phyloP scores from a whole-genome alignment of 2,888 invertebrate species.

The Polia nebulosa region DNA sequence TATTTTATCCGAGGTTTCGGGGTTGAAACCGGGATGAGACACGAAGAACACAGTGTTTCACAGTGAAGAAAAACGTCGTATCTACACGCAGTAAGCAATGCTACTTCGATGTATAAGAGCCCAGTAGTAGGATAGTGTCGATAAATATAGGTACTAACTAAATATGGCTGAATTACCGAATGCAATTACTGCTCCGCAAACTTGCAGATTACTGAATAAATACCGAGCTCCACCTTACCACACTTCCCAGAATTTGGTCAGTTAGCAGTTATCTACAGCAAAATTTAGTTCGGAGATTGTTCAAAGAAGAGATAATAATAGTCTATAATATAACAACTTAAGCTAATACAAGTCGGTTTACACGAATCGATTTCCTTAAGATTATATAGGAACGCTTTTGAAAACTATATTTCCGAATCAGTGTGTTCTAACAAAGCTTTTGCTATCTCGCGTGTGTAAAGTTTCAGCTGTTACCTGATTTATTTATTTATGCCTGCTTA shows the following conservation, averaged over 20 bases:
- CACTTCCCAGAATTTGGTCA: constrained; percentile 42
- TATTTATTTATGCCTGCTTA: constrained; percentile 18
- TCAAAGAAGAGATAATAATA: constrained; percentile 32
- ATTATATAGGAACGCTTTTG: constrained; percentile 12
- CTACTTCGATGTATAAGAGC: not conserved
- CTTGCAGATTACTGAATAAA: constrained; percentile 45
- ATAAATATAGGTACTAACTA: not conserved
- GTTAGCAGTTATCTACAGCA: constrained; percentile 32
- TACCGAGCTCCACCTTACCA: constrained; percentile 13
- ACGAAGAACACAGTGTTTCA: not conserved
- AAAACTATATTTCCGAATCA: constrained; percentile 10
- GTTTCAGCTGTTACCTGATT: constrained; percentile 8
- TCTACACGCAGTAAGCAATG: not conserved
- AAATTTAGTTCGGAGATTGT: constrained; percentile 38
- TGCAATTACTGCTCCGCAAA: constrained; percentile 31
- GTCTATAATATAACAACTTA: constrained; percentile 20
- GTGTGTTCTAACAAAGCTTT: constrained; percentile 18
- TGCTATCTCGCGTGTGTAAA: not conserved
- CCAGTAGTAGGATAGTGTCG: not conserved
- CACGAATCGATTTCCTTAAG: constrained; percentile 15
- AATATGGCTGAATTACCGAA: constrained; percentile 25
- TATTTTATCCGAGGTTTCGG: too few relatives aligned
- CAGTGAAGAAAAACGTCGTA: not conserved
- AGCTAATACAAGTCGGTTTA: constrained; percentile 16
- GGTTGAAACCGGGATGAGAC: not conserved